phyloP scores from a whole-genome alignment of 2,888 invertebrate genomes.

The Plutella xylostella region DNA sequence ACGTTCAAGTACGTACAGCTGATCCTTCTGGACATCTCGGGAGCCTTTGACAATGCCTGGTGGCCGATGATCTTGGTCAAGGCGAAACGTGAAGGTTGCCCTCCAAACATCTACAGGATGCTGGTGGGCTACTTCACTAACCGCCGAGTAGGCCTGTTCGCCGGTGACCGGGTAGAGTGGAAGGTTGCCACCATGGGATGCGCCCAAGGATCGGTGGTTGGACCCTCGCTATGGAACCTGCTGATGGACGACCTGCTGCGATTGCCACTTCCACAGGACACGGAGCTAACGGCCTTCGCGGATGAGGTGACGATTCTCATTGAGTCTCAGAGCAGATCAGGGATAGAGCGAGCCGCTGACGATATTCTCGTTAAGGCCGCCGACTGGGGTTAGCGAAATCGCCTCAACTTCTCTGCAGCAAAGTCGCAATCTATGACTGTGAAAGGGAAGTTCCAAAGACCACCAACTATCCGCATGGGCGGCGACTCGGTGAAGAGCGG shows the following conservation, averaged over 20 bases:
- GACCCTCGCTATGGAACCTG: slow-evolving; percentile 18
- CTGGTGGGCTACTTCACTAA: slow-evolving; percentile 20
- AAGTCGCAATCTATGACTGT: slow-evolving; percentile 19
- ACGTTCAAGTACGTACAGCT: slow-evolving; percentile 7
- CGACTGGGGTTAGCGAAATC: slow-evolving; percentile 17
- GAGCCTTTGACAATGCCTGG: too few species aligned
- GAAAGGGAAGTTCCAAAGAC: slow-evolving; percentile 7
- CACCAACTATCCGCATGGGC: neutral
- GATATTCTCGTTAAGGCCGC: slow-evolving; percentile 4
- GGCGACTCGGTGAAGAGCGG: neutral
- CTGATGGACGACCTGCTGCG: slow-evolving; percentile 8
- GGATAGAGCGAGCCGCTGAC: slow-evolving; percentile 12
- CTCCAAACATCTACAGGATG: slow-evolving; percentile 21
- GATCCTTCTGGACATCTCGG: slow-evolving; percentile 13
- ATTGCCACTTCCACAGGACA: neutral
- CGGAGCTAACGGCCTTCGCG: slow-evolving; percentile 17
- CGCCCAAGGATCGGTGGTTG: slow-evolving; percentile 20
- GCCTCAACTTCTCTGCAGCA: slow-evolving; percentile 16
- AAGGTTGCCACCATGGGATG: slow-evolving; percentile 21
- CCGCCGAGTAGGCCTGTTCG: slow-evolving; percentile 17
- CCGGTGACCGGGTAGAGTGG: slow-evolving; percentile 14
- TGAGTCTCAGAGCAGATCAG: slow-evolving; percentile 14
- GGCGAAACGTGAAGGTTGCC: slow-evolving; percentile 4
- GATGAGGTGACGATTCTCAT: slow-evolving; percentile 22
- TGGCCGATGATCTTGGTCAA: too few species aligned